phyloP scores from a whole-genome alignment of 2,888 invertebrate genomes.

The Adelphocoris suturalis region DNA sequence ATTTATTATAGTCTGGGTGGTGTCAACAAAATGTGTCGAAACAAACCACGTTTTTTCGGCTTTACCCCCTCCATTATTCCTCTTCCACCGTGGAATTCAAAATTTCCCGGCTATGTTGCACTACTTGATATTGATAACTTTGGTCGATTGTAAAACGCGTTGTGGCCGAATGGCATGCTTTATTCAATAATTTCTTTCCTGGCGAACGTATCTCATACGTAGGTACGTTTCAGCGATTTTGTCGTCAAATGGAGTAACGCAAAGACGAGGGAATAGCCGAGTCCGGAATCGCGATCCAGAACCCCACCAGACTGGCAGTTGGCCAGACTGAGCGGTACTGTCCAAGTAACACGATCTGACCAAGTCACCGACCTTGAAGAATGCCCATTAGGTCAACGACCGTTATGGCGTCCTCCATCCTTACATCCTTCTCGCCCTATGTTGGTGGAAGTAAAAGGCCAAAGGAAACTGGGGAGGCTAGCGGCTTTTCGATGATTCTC shows the following conservation, averaged over 20 bases:
- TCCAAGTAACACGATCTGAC: constrained; percentile 48
- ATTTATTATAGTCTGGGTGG: no score
- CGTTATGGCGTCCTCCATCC: constrained; percentile 43
- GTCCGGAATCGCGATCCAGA: not conserved
- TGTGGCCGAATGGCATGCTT: no score
- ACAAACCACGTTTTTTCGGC: no score
- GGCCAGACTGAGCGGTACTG: constrained; percentile 49
- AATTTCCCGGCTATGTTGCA: no score
- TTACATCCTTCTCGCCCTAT: not conserved
- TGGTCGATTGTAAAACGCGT: no score
- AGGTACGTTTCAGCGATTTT: not conserved
- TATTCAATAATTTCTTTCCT: no score
- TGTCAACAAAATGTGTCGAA: no score
- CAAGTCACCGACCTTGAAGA: constrained; percentile 55
- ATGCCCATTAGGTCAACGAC: constrained; percentile 55
- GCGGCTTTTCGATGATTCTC: no score
- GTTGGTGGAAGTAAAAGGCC: not conserved
- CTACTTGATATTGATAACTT: no score
- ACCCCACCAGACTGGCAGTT: constrained; percentile 31
- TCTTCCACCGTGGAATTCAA: no score
- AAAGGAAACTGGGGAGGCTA: not conserved
- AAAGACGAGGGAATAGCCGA: not conserved
- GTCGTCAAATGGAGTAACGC: not conserved
- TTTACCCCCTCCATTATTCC: no score
- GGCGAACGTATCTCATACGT: no score